These are phyloP conservation scores for Oligia strigilis DNA, from an alignment of 2,888 invertebrate species.

Conservation along the genomic window DNA sequence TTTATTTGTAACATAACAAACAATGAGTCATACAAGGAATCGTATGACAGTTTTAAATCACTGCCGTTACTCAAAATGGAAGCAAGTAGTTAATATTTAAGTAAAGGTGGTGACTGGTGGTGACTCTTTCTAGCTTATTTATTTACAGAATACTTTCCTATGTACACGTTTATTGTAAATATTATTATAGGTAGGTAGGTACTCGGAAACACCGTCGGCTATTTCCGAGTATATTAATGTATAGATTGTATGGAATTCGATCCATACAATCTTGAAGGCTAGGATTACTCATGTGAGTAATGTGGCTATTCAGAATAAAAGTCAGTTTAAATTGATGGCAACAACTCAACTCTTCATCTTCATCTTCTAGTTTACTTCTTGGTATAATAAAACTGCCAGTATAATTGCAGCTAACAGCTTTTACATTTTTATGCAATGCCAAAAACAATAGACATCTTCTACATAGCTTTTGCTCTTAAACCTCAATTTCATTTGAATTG, in stretches of 20 bases:
- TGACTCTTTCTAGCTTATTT: not conserved
- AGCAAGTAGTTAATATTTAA: not conserved
- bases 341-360: not conserved
- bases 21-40: constrained; percentile 24
- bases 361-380: not conserved
- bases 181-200: not conserved
- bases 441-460: not conserved
- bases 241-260: too few species aligned
- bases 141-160: not conserved
- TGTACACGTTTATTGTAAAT: not conserved
- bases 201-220: not conserved
- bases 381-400: not conserved
- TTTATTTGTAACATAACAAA: constrained; percentile 21
- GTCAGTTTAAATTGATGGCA: not conserved
- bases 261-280: constrained; percentile 6
- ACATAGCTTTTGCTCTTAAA: not conserved
- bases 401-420: not conserved
- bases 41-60: constrained; percentile 5
- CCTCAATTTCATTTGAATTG: not conserved
- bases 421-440: not conserved
- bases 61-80: not conserved
- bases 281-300: not conserved
- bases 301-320: not conserved
- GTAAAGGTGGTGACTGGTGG: not conserved
- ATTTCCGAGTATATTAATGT: too few species aligned